phyloP scores from a whole-genome alignment of 2,888 invertebrate species.

The Bombylius discolor region DNA sequence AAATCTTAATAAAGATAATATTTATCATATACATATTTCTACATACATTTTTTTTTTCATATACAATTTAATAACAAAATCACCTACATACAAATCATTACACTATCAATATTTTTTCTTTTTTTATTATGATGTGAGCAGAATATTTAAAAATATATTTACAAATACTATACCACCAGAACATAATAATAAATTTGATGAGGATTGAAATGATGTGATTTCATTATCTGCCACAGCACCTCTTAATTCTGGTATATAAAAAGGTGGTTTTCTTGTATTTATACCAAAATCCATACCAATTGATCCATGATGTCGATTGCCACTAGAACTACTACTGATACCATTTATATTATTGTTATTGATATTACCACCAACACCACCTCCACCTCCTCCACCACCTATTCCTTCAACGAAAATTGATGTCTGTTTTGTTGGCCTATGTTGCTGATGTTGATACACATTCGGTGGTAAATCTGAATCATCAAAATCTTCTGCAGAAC shows the following conservation, averaged over 20 bases:
- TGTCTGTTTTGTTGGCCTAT: slow-evolving; percentile 26
- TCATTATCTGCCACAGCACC: slow-evolving; percentile 26
- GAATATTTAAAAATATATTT: background rate
- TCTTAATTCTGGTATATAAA: slow-evolving; percentile 21
- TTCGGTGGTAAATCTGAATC: slow-evolving; percentile 37
- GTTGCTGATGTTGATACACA: slow-evolving; percentile 31
- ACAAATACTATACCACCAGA: background rate
- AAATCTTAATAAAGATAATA: too few species aligned
- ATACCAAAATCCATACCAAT: slow-evolving; percentile 17
- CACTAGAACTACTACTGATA: slow-evolving; percentile 1
- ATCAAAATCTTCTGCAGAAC: slow-evolving; percentile 58
- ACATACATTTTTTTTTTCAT: background rate
- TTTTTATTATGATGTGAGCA: slow-evolving; percentile 3
- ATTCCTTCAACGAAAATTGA: slow-evolving; percentile 12
- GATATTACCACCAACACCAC: slow-evolving; percentile 9
- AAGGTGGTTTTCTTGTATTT: slow-evolving; percentile 32
- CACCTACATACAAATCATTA: too few species aligned
- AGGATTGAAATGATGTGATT: slow-evolving; percentile 20
- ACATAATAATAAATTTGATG: slow-evolving; percentile 5
- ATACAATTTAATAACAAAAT: too few species aligned
- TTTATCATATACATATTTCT: too few species aligned
- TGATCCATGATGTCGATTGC: slow-evolving; percentile 11
- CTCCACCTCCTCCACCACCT: slow-evolving; percentile 11
- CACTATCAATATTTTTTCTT: background rate
- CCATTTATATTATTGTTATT: background rate